Base-by-base conservation (phyloP, 92 coral and sea anemone genomes). In the Parazoanthus atlanticus region DNA sequence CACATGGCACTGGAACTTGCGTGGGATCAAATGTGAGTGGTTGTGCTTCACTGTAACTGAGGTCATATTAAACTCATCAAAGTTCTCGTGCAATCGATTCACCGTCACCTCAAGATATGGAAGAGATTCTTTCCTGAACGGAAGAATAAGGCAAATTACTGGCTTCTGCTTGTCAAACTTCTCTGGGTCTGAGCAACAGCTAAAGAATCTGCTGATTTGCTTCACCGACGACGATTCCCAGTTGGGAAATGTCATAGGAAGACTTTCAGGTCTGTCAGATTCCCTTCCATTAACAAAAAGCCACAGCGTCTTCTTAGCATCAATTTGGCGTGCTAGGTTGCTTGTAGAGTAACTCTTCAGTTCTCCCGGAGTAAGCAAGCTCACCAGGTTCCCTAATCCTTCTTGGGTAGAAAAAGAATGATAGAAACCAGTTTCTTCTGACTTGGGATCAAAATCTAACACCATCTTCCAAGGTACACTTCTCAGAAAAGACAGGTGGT, bases 391-490 rank as follows among this genome's bases (percentile, higher is more conserved):
- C 38, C 74, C 90, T 81, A 86, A 88, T 4, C 93, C 95, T 36
- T 92, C 88, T 34, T 93, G 85, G 13, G 80, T 81, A 3, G 90
- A 87, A 80, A 94, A 94, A 0, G 88, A 90, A 8, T 90, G 84
- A 79, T 96, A 96, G 49, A 94, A 65, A 6, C 98, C 98, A 38
- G 89, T 91, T 43, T 94, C 97, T 74, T 96, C 98, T 2, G 97
- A 96, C 85, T 86, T 86, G 6, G 95, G 96, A 78, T 96, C 92
- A 58, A 94, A 94, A 70, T 96, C 98, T 40, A 96, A 88, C 10
- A 96, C 98, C 92, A 96, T 90, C 90, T 94, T 94, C 98, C 98
- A 96, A 1, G 98, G 89, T 28, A 96, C 92, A 84, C 88, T 89
- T 90, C 96, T 89, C 65, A 96, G 86, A 67, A 46, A 76, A 38